A percentile compares a stretch with the other conserved stretches of the same genome.
Conservation (phyloP, 2,888 invertebrate species). For the Abscondita cerata region DNA sequence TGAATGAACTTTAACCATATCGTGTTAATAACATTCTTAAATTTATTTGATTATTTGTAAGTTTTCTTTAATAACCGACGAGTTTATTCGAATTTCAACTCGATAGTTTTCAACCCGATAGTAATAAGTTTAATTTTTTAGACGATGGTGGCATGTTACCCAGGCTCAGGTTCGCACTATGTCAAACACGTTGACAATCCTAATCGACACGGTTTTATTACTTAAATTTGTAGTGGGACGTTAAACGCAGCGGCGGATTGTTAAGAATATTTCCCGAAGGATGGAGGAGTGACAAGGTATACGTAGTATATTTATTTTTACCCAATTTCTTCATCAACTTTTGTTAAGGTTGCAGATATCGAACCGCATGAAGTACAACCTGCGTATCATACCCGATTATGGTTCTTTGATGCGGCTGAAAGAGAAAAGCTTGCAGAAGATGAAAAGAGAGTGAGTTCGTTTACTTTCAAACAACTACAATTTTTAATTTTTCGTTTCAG, state of each 20-base stretch:
- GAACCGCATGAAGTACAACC: slow-evolving; percentile 98
- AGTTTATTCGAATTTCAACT: too few species aligned
- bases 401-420: slow-evolving; percentile 90
- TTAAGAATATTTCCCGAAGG: slow-evolving; percentile 93
- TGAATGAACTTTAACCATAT: too few species aligned
- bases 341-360: slow-evolving; percentile 86
- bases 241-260: slow-evolving; percentile 82
- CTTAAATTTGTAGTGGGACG: slow-evolving; percentile 93
- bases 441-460: slow-evolving; percentile 61
- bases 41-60: too few species aligned
- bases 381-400: slow-evolving; percentile 85
- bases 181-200: slow-evolving; percentile 99
- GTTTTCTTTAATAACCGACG: too few species aligned
- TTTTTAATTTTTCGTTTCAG: slow-evolving; percentile 15
- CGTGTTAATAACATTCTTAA: too few species aligned
- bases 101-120: too few species aligned
- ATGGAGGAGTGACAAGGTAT: slow-evolving; percentile 72
- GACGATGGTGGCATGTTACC: slow-evolving; percentile 99
- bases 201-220: slow-evolving; percentile 96
- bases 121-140: too few species aligned
- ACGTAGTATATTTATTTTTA: too few species aligned
- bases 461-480: background rate
- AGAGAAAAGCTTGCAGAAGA: slow-evolving; percentile 73
- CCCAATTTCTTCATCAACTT: background rate
- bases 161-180: slow-evolving; percentile 92